These are phyloP conservation scores for Bombyx huttoni DNA, from an alignment of 2,888 invertebrate species.

Conservation along the genomic window DNA sequence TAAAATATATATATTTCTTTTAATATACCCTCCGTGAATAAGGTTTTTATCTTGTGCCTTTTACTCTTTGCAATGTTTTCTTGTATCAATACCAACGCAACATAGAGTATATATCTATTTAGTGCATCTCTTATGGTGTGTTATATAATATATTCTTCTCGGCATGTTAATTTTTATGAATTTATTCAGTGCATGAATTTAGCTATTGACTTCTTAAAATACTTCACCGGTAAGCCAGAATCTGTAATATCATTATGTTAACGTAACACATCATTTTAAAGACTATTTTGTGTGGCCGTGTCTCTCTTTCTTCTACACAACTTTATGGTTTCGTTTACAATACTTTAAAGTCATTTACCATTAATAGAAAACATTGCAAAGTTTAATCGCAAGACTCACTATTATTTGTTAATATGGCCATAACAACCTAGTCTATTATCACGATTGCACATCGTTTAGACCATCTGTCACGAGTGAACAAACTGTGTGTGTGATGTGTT, in stretches of 20 bases:
- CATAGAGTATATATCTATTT: slow-evolving; percentile 13
- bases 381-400: slow-evolving; percentile 15
- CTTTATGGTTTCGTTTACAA: background rate
- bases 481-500: slow-evolving; percentile 77
- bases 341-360: slow-evolving; percentile 11
- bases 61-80: slow-evolving; percentile 71
- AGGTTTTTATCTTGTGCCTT: slow-evolving; percentile 21
- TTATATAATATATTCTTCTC: slow-evolving; percentile 24
- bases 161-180: slow-evolving; percentile 38
- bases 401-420: slow-evolving; percentile 34
- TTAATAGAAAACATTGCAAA: slow-evolving; percentile 65
- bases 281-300: slow-evolving; percentile 68
- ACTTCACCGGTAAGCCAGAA: slow-evolving; percentile 26
- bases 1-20: background rate
- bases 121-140: slow-evolving; percentile 24
- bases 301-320: slow-evolving; percentile 3
- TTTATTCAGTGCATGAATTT: slow-evolving; percentile 34
- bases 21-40: slow-evolving; percentile 19
- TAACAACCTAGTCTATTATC: slow-evolving; percentile 62
- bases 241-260: slow-evolving; percentile 29
- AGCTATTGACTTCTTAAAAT: slow-evolving; percentile 15
- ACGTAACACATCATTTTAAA: slow-evolving; percentile 27
- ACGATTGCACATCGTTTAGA: slow-evolving; percentile 55
- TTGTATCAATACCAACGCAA: slow-evolving; percentile 36
- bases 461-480: slow-evolving; percentile 70